Evolutionary conservation across 2,113 vertebrate genomes (phyloP).

Genomic region (Microtus oregoni): DNA sequence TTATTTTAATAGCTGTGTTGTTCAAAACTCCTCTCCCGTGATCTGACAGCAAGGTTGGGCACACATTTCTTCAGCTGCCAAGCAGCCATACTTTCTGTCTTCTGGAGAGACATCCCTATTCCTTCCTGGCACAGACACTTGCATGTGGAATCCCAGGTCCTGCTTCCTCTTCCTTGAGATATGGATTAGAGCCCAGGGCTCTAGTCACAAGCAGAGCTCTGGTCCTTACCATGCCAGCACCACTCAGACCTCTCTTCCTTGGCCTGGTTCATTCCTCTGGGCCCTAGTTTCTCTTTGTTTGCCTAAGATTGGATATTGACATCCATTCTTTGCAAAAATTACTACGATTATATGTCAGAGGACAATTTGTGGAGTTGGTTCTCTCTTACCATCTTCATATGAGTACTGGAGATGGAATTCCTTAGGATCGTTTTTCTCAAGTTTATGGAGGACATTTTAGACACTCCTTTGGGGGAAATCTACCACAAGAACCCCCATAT

Average conservation of each 20-base stretch:
- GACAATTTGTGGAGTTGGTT: neutral
- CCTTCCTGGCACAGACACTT: neutral
- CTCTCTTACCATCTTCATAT: neutral
- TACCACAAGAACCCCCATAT: neutral
- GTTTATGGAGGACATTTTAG: neutral
- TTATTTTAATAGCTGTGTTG: accelerated
- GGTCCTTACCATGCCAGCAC: accelerated
- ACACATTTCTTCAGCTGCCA: neutral
- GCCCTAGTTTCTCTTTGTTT: neutral
- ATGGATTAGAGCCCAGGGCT: too few relatives aligned
- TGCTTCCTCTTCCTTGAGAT: accelerated
- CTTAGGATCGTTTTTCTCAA: neutral
- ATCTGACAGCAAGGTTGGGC: too few relatives aligned
- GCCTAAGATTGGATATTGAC: neutral
- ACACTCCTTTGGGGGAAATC: neutral
- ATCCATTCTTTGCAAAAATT: neutral
- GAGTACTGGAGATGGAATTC: neutral
- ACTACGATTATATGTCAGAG: neutral
- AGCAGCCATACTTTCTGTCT: neutral
- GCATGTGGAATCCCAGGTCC: neutral
- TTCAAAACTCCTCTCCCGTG: too few relatives aligned
- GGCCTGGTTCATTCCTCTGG: too few relatives aligned
- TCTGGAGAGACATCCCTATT: neutral
- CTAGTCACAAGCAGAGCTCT: accelerated
- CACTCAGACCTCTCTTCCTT: neutral